These are phyloP conservation scores for Tapirus indicus DNA, from an alignment of 2,797 vertebrate species.

Conservation along the genomic window DNA sequence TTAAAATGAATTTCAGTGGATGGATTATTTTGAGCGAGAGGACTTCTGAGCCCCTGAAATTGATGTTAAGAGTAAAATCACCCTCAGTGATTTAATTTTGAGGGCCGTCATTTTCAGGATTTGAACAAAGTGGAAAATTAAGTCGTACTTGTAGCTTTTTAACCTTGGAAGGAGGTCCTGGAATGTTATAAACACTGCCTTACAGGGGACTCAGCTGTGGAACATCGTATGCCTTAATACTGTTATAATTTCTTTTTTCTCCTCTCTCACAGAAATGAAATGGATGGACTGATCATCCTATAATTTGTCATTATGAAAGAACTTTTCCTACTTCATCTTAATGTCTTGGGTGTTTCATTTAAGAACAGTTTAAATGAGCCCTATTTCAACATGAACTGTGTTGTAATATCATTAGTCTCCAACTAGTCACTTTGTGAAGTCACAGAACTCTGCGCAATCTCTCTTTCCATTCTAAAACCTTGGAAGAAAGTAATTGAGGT, in stretches of 20 bases:
- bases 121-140: conserved; percentile 69
- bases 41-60: conserved; percentile 39
- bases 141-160: conserved; percentile 45
- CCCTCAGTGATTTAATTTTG: conserved; percentile 61
- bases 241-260: conserved; percentile 52
- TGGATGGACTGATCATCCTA: conserved; percentile 55
- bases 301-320: conserved; percentile 74
- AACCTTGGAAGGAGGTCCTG: conserved; percentile 53
- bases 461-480: conserved; percentile 56
- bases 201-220: background rate
- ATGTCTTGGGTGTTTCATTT: conserved; percentile 68
- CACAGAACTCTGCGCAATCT: background rate
- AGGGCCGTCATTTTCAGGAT: conserved; percentile 44
- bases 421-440: conserved; percentile 33
- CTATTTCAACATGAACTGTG: conserved; percentile 58
- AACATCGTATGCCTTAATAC: background rate
- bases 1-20: conserved; percentile 59
- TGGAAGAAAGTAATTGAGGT: conserved; percentile 64
- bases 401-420: conserved; percentile 45
- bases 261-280: conserved; percentile 43
- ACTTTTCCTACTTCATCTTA: conserved; percentile 59
- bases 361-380: conserved; percentile 49
- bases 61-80: conserved; percentile 66
- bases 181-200: conserved; percentile 27
- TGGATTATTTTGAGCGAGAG: conserved; percentile 62